Conservation (phyloP, 2,888 invertebrate genomes). For the Phytoseiulus persimilis region DNA sequence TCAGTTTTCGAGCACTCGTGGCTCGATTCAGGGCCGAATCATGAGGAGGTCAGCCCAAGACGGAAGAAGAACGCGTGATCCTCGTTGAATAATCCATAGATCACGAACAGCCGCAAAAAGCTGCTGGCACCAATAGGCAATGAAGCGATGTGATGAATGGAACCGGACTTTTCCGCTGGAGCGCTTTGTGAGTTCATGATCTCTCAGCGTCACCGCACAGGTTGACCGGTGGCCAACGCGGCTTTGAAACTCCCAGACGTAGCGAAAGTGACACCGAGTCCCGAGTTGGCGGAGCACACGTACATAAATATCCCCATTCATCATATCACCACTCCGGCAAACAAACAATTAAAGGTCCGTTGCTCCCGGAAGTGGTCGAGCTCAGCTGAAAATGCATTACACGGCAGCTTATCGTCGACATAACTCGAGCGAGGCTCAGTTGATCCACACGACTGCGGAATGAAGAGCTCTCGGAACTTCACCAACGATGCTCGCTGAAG, state of each 20-base stretch:
- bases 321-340: background rate
- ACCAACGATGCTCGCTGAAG: no score
- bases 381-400: background rate
- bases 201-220: background rate
- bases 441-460: background rate
- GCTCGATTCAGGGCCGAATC: background rate
- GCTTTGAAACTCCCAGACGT: background rate
- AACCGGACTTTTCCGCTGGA: background rate
- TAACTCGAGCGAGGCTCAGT: background rate
- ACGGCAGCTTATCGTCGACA: background rate
- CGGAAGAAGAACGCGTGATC: background rate
- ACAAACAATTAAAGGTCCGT: background rate
- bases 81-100: background rate
- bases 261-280: background rate
- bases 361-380: background rate
- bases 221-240: background rate
- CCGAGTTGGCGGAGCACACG: background rate
- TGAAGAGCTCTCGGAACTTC: no score
- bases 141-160: background rate
- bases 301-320: background rate
- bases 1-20: background rate
- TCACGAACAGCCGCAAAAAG: background rate
- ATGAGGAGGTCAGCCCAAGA: no score
- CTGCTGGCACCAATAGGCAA: background rate
- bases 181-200: background rate